phyloP scores from a whole-genome alignment of 2,888 invertebrate species.

The Clepsis dumicolana region DNA sequence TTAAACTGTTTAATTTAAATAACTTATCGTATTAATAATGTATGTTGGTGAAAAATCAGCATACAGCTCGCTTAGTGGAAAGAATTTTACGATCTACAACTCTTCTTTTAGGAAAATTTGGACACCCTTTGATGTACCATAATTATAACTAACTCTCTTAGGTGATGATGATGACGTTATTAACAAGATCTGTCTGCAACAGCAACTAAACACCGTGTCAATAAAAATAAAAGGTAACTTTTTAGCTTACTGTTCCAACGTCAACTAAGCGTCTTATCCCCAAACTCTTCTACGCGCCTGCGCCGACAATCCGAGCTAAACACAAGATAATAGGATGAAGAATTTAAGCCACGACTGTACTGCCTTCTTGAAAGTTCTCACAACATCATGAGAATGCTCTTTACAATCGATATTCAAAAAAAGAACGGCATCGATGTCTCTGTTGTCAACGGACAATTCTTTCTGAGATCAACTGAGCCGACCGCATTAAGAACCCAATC shows the following conservation, averaged over 20 bases:
- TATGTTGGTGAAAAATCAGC: too few relatives aligned
- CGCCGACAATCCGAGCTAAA: conserved; percentile 53
- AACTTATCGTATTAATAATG: too few relatives aligned
- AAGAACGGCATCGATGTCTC: conserved; percentile 83
- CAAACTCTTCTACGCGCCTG: conserved; percentile 24
- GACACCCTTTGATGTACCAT: too few relatives aligned
- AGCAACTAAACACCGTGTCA: not conserved
- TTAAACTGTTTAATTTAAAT: too few relatives aligned
- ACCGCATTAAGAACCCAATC: conserved; percentile 50
- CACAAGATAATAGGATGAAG: conserved; percentile 69
- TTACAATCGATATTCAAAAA: conserved; percentile 85
- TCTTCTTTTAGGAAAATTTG: too few relatives aligned
- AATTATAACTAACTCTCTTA: too few relatives aligned
- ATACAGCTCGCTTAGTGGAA: too few relatives aligned
- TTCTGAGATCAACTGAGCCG: conserved; percentile 70
- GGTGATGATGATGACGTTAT: too few relatives aligned
- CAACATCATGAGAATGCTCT: conserved; percentile 83
- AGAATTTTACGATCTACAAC: too few relatives aligned
- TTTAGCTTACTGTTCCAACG: conserved; percentile 17
- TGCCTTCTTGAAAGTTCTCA: conserved; percentile 75
- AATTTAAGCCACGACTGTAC: conserved; percentile 76
- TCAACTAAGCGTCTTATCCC: conserved; percentile 28
- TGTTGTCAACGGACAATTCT: conserved; percentile 85
- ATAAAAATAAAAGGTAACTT: conserved; percentile 9
- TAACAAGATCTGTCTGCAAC: not conserved